phyloP scores from a whole-genome alignment of 2,797 vertebrate genomes.

The Rallus crepitans region DNA sequence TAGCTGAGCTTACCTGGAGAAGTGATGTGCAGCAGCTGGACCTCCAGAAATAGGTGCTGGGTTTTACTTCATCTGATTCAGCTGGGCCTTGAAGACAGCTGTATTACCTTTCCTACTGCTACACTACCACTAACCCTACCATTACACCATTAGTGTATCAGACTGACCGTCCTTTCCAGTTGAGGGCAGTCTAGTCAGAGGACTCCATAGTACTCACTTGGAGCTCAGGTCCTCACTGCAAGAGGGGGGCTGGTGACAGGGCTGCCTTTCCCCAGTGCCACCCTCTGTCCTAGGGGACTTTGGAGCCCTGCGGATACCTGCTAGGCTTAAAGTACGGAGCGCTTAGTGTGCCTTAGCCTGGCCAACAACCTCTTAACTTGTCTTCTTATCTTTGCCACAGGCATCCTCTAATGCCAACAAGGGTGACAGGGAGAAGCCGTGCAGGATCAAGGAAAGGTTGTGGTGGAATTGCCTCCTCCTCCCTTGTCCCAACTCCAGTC shows the following conservation, averaged over 20 bases:
- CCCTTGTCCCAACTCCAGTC: not conserved
- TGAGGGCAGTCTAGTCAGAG: not conserved
- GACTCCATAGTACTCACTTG: not conserved
- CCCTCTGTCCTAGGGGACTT: rapidly evolving
- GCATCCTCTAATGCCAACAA: not conserved
- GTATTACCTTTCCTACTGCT: not conserved
- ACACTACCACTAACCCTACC: not conserved
- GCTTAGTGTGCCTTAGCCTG: not conserved
- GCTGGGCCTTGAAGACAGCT: not conserved
- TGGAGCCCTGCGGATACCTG: not conserved
- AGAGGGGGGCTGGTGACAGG: not conserved
- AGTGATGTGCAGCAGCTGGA: not conserved
- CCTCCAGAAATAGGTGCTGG: not conserved
- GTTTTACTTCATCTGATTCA: not conserved
- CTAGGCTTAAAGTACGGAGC: not conserved
- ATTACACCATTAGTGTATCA: not conserved
- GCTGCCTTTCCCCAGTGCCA: not conserved
- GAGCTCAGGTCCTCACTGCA: not conserved
- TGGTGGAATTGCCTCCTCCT: not conserved
- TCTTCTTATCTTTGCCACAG: not conserved
- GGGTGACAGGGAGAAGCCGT: not conserved
- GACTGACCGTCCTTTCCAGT: not conserved
- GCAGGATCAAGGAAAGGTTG: not conserved
- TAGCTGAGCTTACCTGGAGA: not conserved
- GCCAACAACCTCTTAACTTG: not conserved